A percentile compares a stretch with the other conserved stretches of the same genome.
Conservation (phyloP, 2,113 vertebrate species). For the Myotis yumanensis region DNA sequence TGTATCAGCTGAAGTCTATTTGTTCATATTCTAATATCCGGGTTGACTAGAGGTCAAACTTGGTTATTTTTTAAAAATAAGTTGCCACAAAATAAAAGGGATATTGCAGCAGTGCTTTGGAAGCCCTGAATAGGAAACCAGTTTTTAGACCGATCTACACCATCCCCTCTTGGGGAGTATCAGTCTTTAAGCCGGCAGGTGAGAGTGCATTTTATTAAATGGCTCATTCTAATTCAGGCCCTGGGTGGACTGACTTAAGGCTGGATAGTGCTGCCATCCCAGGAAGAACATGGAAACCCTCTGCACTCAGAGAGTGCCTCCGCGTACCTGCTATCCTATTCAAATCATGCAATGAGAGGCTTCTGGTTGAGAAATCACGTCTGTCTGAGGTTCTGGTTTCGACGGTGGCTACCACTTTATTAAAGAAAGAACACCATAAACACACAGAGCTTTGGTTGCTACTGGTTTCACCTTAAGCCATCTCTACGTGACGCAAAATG, state of each 20-base stretch:
- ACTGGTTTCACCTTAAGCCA: background rate
- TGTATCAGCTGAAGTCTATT: constrained; percentile 38
- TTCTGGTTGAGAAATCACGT: constrained; percentile 44
- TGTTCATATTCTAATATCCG: constrained; percentile 28
- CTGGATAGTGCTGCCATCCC: background rate
- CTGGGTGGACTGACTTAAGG: background rate
- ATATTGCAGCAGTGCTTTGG: constrained; percentile 49
- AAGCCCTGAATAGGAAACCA: constrained; percentile 35
- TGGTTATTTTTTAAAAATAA: background rate
- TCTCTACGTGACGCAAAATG: background rate
- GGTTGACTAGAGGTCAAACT: constrained; percentile 49
- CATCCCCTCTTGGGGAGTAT: constrained; percentile 20
- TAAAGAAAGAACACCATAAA: background rate
- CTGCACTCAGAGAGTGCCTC: background rate
- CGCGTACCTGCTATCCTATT: background rate
- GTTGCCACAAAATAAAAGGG: constrained; percentile 59
- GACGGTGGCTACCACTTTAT: constrained; percentile 1
- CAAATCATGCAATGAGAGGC: background rate
- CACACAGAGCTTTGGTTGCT: background rate
- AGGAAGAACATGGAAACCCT: constrained; percentile 6
- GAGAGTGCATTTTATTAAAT: constrained; percentile 56
- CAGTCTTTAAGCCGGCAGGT: constrained; percentile 64
- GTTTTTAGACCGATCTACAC: constrained; percentile 60
- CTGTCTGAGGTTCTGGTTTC: background rate
- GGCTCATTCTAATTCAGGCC: constrained; percentile 46